Base-by-base conservation (phyloP, 1,140 invertebrate species). In the Daktulosphaira vitifoliae region DNA sequence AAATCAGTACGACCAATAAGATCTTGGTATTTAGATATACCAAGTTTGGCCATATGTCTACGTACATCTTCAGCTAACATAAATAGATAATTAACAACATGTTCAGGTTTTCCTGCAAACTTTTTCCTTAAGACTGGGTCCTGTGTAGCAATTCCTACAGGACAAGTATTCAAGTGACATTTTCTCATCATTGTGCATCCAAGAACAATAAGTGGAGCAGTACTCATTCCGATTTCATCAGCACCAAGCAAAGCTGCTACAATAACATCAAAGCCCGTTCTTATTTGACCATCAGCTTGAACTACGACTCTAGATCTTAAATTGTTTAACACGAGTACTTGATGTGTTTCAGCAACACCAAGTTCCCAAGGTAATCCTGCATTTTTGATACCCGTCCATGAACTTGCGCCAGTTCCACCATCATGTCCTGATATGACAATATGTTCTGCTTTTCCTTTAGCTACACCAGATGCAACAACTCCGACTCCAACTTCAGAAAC, bases 121-220 rank as follows among this genome's bases (percentile, higher is more conserved):
- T 98, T 98, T 72, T 93, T 92, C 22, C 96, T 80, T 18, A 99
- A 77, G 15, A 87, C 81, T 0, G 96, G 96, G 81, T 99, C 96
- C 78, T 96, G 93, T 1, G 96, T 99, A 2, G 96, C 96, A 71
- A 99, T 91, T 67, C 96, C 96, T 56, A 99, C 96, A 0, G 96
- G 96, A 73, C 96, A 99, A 23, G 96, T 99, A 76, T 99, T 99
- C 65, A 99, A 79, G 76, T 99, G 96, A 75, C 96, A 99, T 76
- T 99, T 99, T 54, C 96, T 81, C 96, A 99, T 99, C 96, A 99
- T 98, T 7, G 95, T 99, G 73, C 96, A 99, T 9, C 96, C 88
- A 76, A 99, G 84, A 0, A 90, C 92, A 75, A 99, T 98, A 42
- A 99, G 78, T 0, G 96, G 96, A 5, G 96, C 96, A 13, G 96